phyloP scores from a whole-genome alignment of 2,113 vertebrate genomes.

The Cettia cetti region DNA sequence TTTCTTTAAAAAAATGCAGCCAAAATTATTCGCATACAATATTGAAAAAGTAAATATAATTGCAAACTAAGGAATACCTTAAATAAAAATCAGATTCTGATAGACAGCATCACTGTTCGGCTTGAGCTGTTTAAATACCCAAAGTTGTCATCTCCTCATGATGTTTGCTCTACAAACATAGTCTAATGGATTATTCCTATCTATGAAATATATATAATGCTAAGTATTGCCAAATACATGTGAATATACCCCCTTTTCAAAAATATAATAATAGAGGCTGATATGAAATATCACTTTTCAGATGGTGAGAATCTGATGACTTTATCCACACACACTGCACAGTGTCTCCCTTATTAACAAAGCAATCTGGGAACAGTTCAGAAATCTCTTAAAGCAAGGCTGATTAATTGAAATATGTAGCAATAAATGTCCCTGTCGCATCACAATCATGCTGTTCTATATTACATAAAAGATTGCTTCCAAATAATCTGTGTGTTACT shows the following conservation, averaged over 20 bases:
- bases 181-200: neutral
- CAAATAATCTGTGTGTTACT: neutral
- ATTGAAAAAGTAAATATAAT: neutral
- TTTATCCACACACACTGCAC: neutral
- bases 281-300: neutral
- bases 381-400: neutral
- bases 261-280: neutral
- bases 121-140: neutral
- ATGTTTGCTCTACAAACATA: neutral
- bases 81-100: neutral
- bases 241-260: neutral
- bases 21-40: neutral
- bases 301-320: neutral
- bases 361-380: neutral
- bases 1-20: neutral
- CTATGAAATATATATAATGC: neutral
- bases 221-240: neutral
- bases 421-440: neutral
- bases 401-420: conserved; percentile 31
- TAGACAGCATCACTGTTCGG: neutral
- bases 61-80: neutral
- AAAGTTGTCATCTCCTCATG: neutral
- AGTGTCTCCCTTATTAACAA: neutral
- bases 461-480: neutral
- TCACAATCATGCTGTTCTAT: neutral